phyloP scores from a whole-genome alignment of 2,797 vertebrate genomes.

The Poeciliopsis gracilis region DNA sequence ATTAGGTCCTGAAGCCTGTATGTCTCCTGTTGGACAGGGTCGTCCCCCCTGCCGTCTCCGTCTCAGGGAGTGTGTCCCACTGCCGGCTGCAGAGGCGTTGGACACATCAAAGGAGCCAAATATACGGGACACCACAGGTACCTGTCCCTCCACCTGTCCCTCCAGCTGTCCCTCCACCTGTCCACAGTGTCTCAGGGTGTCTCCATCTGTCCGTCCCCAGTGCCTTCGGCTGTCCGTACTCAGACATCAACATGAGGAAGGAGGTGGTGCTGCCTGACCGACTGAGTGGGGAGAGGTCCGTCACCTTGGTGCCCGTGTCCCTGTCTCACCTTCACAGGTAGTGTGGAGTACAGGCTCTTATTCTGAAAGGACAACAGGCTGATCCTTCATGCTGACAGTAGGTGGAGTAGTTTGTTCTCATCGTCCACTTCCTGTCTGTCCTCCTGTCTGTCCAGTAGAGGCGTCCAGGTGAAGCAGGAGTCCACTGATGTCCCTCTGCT shows the following conservation, averaged over 20 bases:
- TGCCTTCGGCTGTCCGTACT: slow-evolving; percentile 86
- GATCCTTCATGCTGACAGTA: not conserved
- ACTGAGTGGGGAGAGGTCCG: slow-evolving; percentile 75
- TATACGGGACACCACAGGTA: slow-evolving; percentile 83
- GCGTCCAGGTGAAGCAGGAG: slow-evolving; percentile 44
- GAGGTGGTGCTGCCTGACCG: slow-evolving; percentile 79
- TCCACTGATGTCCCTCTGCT: slow-evolving; percentile 34
- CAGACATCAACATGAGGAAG: slow-evolving; percentile 83
- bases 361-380: not conserved
- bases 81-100: slow-evolving; percentile 80
- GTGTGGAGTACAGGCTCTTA: not conserved
- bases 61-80: slow-evolving; percentile 82
- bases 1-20: not conserved
- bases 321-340: slow-evolving; percentile 54
- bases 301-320: slow-evolving; percentile 76
- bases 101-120: slow-evolving; percentile 83
- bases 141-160: not conserved
- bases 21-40: slow-evolving; percentile 57
- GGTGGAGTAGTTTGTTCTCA: not conserved
- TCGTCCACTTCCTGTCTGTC: not conserved
- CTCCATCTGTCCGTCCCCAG: slow-evolving; percentile 49
- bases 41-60: slow-evolving; percentile 63
- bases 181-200: not conserved
- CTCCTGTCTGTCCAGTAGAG: slow-evolving; percentile 14
- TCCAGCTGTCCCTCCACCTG: fast-evolving